Evolutionary conservation across 2,797 vertebrate species (phyloP).

Genomic region (Pyrrhura leucotis): DNA sequence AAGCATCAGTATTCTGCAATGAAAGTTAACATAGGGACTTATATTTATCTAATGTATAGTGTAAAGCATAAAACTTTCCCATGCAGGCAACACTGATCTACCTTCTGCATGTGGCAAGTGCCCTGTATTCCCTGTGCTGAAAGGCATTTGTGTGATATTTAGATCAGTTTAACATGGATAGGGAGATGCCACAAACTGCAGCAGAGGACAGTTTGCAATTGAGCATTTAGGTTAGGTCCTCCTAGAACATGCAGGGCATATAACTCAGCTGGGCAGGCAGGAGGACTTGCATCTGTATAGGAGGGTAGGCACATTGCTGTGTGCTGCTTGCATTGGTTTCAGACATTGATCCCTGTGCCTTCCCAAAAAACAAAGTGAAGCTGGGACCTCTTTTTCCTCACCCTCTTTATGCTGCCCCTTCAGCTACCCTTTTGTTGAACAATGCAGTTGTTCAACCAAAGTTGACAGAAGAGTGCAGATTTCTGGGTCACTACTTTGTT

Average conservation of each 20-base stretch:
- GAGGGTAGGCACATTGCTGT: not conserved
- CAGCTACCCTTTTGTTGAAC: not conserved
- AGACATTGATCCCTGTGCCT: not conserved
- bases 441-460: not conserved
- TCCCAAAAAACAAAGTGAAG: not conserved
- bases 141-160: not conserved
- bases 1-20: not conserved
- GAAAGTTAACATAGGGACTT: not conserved
- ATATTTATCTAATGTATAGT: fast-evolving
- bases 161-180: not conserved
- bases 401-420: not conserved
- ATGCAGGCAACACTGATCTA: not conserved
- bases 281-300: not conserved
- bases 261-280: not conserved
- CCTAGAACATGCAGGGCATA: fast-evolving
- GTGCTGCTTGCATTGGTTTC: not conserved
- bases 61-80: not conserved
- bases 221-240: not conserved
- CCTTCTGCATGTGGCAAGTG: not conserved
- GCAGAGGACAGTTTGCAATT: not conserved
- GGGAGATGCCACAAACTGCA: not conserved
- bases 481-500: not conserved
- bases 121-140: not conserved
- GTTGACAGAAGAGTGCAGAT: not conserved
- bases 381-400: not conserved